Evolutionary conservation across 2,888 invertebrate species (phyloP).

Genomic region (Parnassius orleans): DNA sequence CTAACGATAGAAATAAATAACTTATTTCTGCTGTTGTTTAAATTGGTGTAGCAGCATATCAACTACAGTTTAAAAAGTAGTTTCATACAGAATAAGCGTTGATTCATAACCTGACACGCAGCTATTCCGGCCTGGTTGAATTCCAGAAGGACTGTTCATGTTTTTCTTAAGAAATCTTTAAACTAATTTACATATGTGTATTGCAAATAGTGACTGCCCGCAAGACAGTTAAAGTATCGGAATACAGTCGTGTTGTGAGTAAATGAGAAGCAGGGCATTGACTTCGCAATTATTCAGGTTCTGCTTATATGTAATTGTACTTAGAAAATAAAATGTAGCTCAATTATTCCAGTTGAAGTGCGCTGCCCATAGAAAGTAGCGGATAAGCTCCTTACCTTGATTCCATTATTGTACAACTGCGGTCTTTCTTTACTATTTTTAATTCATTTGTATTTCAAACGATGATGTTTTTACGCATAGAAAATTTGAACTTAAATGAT

Average conservation of each 20-base stretch:
- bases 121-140: no score
- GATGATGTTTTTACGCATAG: no score
- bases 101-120: no score
- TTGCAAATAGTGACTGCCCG: not conserved
- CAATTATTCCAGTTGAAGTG: slow-evolving; percentile 21
- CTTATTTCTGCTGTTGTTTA: no score
- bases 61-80: no score
- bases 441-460: not conserved
- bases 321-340: slow-evolving; percentile 18
- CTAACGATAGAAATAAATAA: no score
- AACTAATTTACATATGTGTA: not conserved
- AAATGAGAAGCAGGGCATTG: slow-evolving; percentile 15
- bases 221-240: not conserved
- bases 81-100: no score
- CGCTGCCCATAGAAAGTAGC: slow-evolving; percentile 13
- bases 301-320: slow-evolving; percentile 16
- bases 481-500: no score
- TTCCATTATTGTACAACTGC: slow-evolving; percentile 9
- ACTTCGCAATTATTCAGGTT: slow-evolving; percentile 8
- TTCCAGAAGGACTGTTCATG: no score
- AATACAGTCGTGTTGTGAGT: not conserved
- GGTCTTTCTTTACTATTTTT: slow-evolving; percentile 8
- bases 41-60: no score
- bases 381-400: slow-evolving; percentile 15
- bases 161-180: no score